phyloP scores from a whole-genome alignment of 1,140 invertebrate species.

The Ectropis grisescens region DNA sequence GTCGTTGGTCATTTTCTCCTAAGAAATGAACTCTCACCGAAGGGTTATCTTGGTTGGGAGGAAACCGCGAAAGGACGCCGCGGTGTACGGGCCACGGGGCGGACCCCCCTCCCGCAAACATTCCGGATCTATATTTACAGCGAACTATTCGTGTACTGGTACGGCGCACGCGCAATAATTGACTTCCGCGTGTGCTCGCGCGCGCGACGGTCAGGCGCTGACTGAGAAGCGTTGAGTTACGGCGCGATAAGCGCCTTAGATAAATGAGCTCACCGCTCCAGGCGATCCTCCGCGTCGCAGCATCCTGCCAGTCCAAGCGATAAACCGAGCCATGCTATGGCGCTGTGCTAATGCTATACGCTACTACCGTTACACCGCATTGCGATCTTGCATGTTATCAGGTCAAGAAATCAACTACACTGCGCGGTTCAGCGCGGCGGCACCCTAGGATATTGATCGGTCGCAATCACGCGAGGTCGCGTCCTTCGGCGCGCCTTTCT shows the following conservation, averaged over 20 bases:
- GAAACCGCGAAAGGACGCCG: constrained; percentile 72
- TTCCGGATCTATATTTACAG: constrained; percentile 62
- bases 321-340: constrained; percentile 38
- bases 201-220: constrained; percentile 55
- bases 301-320: constrained; percentile 51
- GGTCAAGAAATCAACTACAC: constrained; percentile 38
- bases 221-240: constrained; percentile 48
- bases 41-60: constrained; percentile 55
- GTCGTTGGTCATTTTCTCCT: constrained; percentile 26
- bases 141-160: constrained; percentile 53
- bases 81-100: constrained; percentile 79
- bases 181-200: constrained; percentile 61
- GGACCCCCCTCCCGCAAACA: constrained; percentile 68
- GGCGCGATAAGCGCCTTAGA: constrained; percentile 50
- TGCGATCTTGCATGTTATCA: constrained; percentile 24
- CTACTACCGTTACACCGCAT: constrained; percentile 3
- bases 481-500: constrained; percentile 65
- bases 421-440: constrained; percentile 35
- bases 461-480: constrained; percentile 47
- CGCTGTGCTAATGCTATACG: constrained; percentile 15
- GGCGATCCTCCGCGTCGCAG: constrained; percentile 57
- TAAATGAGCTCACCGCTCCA: constrained; percentile 61
- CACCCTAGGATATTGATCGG: constrained; percentile 54
- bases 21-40: constrained; percentile 47
- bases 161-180: constrained; percentile 60